phyloP scores from a whole-genome alignment of 37 sponge, comb jelly and placozoan species.

The Spongilla lacustris region DNA sequence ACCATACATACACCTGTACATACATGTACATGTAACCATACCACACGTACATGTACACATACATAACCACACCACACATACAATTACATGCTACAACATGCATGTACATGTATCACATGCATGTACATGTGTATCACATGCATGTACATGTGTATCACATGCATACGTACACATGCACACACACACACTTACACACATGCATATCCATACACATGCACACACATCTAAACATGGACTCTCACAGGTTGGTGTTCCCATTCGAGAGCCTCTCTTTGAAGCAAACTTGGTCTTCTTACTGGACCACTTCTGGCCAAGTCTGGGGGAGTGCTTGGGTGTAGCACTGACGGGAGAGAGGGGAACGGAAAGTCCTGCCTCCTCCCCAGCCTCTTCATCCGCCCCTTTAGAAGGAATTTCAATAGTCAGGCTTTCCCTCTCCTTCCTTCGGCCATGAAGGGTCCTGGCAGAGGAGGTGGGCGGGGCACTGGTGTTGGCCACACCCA shows the following conservation, averaged over 20 bases:
- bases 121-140: background rate
- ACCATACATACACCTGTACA: background rate
- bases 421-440: background rate
- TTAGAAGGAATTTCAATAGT: background rate
- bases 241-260: too few relatives aligned
- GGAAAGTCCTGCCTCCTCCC: background rate
- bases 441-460: background rate
- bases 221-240: too few relatives aligned
- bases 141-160: background rate
- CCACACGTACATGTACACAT: background rate
- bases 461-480: background rate
- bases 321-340: background rate
- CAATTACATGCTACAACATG: too few relatives aligned
- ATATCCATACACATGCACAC: background rate
- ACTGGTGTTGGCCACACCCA: too few relatives aligned
- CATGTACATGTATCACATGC: too few relatives aligned
- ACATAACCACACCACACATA: too few relatives aligned
- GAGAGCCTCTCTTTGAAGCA: constrained; percentile 9
- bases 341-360: background rate
- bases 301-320: background rate
- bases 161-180: background rate
- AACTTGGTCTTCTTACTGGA: constrained; percentile 6
- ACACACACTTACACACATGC: too few relatives aligned
- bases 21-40: background rate
- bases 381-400: background rate